Percentiles rank a stretch among this genome's conserved stretches.
phyloP scores from a whole-genome alignment of 2,888 invertebrate species.

The Dione vanillae region DNA sequence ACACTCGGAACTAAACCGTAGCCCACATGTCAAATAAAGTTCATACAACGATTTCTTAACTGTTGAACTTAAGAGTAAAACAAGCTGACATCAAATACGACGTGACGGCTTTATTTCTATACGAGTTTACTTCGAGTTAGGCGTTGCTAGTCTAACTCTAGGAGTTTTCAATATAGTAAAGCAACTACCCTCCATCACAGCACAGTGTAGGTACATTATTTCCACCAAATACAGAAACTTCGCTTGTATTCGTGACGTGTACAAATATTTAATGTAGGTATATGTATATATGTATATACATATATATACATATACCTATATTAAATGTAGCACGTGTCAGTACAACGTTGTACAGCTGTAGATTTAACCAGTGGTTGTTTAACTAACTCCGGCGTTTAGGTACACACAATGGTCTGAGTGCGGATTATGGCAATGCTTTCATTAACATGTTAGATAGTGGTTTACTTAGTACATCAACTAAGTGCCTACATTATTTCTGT shows the following conservation, averaged over 20 bases:
- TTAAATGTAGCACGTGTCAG: background rate
- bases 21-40: constrained; percentile 23
- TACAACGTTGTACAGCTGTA: constrained; percentile 15
- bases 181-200: constrained; percentile 16
- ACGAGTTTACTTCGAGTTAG: constrained; percentile 11
- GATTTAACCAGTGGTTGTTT: constrained; percentile 24
- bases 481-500: background rate
- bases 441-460: constrained; percentile 19
- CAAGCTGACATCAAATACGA: constrained; percentile 16
- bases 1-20: background rate
- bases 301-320: background rate
- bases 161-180: constrained; percentile 6
- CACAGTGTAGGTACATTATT: constrained; percentile 10
- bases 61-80: constrained; percentile 19
- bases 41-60: constrained; percentile 14
- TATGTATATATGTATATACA: background rate
- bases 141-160: constrained; percentile 9
- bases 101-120: constrained; percentile 29
- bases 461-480: constrained; percentile 1
- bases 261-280: constrained; percentile 8
- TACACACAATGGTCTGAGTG: constrained; percentile 13
- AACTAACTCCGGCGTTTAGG: constrained; percentile 19
- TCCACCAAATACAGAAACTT: constrained; percentile 16
- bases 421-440: constrained; percentile 18
- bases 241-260: constrained; percentile 12